Evolutionary conservation across 2,888 invertebrate genomes (phyloP), one percentile per base, ranked within the genome.

Genomic region (Synanthedon vespiformis): DNA sequence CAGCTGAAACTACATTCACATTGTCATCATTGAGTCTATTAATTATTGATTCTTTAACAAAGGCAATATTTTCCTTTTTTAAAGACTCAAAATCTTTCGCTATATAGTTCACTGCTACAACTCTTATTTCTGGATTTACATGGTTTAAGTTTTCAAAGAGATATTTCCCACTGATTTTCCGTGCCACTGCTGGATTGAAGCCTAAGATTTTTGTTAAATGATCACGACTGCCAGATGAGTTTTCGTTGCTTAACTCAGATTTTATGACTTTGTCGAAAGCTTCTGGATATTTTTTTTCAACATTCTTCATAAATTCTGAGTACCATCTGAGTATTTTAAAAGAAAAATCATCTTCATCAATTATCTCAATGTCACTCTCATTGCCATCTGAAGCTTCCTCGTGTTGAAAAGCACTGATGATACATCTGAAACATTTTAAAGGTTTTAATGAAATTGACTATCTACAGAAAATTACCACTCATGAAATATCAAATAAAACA

Each of bases 91-190:
- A 89, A 57, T 90, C 88, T 55, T 89, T 83, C 0, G 90, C 76
- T 10, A 96, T 77, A 57, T 89, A 89, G 59, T 90, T 85, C 0
- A 95, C 82, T 0, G 94, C 94, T 63, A 90, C 83, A 2, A 90
- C 77, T 58, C 96, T 89, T 52, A 93, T 84, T 50, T 89, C 77
- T 0, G 91, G 74, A 62, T 90, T 92, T 0, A 91, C 83, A 72
- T 96, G 94, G 63, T 94, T 93, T 0, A 96, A 75, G 59, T 92
- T 92, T 67, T 93, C 90, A 62, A 92, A 91, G 0, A 93, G 80
- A 52, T 89, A 85, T 41, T 80, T 84, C 0, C 83, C 83, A 50
- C 86, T 86, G 11, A 89, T 74, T 67, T 84, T 83, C 56, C 89
- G 89, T 0, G 85, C 79, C 0, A 89, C 82, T 48, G 89, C 88